phyloP scores from a whole-genome alignment of 2,888 invertebrate species.

The Noctuana brunneofusca region DNA sequence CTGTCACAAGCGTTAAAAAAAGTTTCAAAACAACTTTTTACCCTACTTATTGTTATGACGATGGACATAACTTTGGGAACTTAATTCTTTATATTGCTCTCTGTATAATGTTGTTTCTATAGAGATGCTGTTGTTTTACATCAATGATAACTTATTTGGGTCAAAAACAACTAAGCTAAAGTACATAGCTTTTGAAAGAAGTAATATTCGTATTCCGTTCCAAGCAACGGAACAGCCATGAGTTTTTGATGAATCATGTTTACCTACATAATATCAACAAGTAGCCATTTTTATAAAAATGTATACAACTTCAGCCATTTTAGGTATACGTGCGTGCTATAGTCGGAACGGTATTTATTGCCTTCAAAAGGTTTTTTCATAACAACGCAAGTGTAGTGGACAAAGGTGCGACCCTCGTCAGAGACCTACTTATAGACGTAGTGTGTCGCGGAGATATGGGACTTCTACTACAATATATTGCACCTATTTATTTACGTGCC shows the following conservation, averaged over 20 bases:
- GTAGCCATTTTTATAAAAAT: background rate
- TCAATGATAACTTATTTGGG: no score
- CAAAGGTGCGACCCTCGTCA: constrained; percentile 68
- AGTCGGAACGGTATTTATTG: constrained; percentile 23
- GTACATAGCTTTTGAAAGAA: no score
- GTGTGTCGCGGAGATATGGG: constrained; percentile 30
- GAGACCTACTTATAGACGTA: constrained; percentile 38
- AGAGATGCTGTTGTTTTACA: no score
- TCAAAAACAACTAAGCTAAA: background rate
- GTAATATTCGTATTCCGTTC: no score
- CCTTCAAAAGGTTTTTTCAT: constrained; percentile 37
- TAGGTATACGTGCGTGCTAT: constrained; percentile 14
- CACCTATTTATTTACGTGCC: constrained; percentile 11
- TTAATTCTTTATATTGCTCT: no score
- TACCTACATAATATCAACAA: background rate
- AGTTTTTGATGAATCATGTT: background rate
- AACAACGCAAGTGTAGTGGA: constrained; percentile 57
- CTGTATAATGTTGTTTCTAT: background rate
- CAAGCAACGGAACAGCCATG: no score
- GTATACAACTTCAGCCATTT: background rate
- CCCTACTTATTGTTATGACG: constrained; percentile 2
- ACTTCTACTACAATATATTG: constrained; percentile 21
- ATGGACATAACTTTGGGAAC: constrained; percentile 8
- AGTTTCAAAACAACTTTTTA: constrained; percentile 13
- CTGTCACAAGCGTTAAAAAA: constrained; percentile 15